phyloP scores from a whole-genome alignment of 1,140 invertebrate genomes.

The Macrobrachium nipponense region DNA sequence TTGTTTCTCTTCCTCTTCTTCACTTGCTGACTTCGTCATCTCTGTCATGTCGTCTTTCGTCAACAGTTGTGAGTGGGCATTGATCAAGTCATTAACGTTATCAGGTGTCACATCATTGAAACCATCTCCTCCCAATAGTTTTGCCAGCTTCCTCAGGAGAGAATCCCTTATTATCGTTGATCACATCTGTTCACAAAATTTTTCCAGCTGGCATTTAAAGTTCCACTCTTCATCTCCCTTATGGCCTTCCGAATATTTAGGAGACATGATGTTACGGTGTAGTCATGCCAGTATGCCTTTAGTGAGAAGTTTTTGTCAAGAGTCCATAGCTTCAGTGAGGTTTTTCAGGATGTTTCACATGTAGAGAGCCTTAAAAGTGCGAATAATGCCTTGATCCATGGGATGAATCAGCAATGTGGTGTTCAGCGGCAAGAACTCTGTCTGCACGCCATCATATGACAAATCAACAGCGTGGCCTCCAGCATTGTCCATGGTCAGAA shows the following conservation, averaged over 20 bases:
- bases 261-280: neutral
- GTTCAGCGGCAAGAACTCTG: neutral
- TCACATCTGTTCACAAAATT: constrained; percentile 25
- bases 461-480: constrained; percentile 1
- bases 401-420: too few relatives aligned
- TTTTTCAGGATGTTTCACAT: too few relatives aligned
- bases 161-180: neutral
- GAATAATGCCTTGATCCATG: too few relatives aligned
- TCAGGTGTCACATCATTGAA: constrained; percentile 65
- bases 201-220: constrained; percentile 36
- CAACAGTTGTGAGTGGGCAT: constrained; percentile 40
- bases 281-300: neutral
- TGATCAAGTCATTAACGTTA: constrained; percentile 40
- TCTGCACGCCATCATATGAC: neutral
- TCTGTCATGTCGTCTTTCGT: constrained; percentile 67
- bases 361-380: too few relatives aligned
- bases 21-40: constrained; percentile 50
- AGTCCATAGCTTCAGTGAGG: too few relatives aligned
- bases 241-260: neutral
- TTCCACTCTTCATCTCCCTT: constrained; percentile 35
- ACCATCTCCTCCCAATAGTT: constrained; percentile 35
- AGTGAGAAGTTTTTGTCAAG: too few relatives aligned
- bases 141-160: constrained; percentile 59
- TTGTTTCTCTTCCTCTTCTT: constrained; percentile 28
- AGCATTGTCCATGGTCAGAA: neutral